A percentile compares a stretch with the other conserved stretches of the same genome.
Evolutionary conservation across 2,888 invertebrate genomes (phyloP).

Genomic region (Thymelicus sylvestris): DNA sequence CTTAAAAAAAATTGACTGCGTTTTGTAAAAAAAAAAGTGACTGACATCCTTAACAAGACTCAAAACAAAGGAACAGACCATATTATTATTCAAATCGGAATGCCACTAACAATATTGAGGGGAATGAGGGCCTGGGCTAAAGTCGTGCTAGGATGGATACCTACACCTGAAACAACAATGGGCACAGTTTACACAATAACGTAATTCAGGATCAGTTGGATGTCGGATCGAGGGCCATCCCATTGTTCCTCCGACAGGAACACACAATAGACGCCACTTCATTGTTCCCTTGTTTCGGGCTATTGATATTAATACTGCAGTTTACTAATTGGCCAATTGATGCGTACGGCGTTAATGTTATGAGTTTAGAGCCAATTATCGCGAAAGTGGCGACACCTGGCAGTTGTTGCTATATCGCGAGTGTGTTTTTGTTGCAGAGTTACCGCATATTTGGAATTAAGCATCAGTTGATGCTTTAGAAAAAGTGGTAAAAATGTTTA

Average conservation of each 20-base stretch:
- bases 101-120: neutral
- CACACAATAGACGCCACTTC: constrained; percentile 23
- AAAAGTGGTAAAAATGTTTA: too few species aligned
- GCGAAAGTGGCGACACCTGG: too few species aligned
- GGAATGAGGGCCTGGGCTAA: constrained; percentile 1
- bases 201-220: constrained; percentile 34
- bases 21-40: too few species aligned
- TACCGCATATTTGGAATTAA: too few species aligned
- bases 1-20: too few species aligned
- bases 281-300: constrained; percentile 26
- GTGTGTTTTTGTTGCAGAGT: too few species aligned
- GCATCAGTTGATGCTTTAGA: too few species aligned
- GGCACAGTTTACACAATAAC: constrained; percentile 27
- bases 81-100: constrained; percentile 4
- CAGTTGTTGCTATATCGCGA: too few species aligned
- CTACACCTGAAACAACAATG: constrained; percentile 32
- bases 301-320: constrained; percentile 27
- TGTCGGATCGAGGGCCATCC: constrained; percentile 19
- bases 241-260: constrained; percentile 27
- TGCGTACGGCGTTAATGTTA: constrained; percentile 1
- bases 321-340: constrained; percentile 29
- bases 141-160: constrained; percentile 8
- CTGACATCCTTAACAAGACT: too few species aligned
- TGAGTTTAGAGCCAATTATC: too few species aligned
- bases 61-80: neutral